Evolutionary conservation across 2,113 vertebrate species (phyloP).

Genomic region (Cyprinus carpio): DNA sequence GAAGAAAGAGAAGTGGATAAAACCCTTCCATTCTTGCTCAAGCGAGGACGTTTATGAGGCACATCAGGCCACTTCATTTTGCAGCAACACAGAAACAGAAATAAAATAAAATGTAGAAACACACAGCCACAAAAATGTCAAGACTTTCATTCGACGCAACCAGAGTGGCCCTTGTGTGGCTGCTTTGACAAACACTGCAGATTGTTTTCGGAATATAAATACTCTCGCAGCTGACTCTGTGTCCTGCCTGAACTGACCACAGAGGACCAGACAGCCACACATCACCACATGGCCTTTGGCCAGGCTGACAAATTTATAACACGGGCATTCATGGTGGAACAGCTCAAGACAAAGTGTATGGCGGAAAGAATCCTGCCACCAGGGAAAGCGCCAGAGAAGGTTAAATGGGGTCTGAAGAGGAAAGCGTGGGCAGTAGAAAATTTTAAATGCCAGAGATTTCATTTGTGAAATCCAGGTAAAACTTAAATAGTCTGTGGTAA

Average conservation of each 20-base stretch:
- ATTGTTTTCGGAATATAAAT: constrained; percentile 71
- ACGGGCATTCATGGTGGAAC: background rate
- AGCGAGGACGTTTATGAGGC: background rate
- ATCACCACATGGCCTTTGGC: constrained; percentile 23
- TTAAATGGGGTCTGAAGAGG: background rate
- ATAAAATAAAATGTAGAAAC: constrained; percentile 63
- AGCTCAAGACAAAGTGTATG: background rate
- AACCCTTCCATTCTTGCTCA: background rate
- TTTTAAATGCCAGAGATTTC: too few species aligned
- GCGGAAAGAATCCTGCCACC: background rate
- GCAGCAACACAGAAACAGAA: constrained; percentile 17
- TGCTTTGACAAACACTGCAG: constrained; percentile 61
- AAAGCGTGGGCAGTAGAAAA: background rate
- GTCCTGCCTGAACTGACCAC: constrained; percentile 59
- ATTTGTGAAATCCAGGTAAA: background rate
- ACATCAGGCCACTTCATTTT: constrained; percentile 15
- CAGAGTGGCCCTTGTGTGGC: constrained; percentile 61
- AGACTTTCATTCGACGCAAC: constrained; percentile 68
- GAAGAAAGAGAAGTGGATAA: background rate
- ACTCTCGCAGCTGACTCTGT: constrained; percentile 56
- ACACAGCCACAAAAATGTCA: constrained; percentile 74
- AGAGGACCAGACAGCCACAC: constrained; percentile 43
- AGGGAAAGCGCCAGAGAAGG: background rate
- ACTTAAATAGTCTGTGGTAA: background rate
- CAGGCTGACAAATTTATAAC: constrained; percentile 10